Evolutionary conservation across 2,797 vertebrate genomes (phyloP).

Genomic region (Petrocephalus sullivani): DNA sequence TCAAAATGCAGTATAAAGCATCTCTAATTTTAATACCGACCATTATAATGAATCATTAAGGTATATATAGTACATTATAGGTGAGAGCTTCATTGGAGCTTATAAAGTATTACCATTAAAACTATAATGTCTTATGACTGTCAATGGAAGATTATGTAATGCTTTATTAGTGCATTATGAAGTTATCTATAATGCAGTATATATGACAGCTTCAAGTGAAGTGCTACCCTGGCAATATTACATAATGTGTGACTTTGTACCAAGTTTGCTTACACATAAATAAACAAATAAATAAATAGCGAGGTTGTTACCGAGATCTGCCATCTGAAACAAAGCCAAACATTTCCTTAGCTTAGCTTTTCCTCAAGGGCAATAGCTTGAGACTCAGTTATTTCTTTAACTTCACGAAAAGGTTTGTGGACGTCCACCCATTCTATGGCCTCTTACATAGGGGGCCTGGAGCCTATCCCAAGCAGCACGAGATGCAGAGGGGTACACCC

Average conservation of each 20-base stretch:
- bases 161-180: neutral
- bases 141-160: neutral
- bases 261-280: constrained; percentile 20
- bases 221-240: constrained; percentile 18
- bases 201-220: neutral
- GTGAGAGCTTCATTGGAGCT: neutral
- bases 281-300: neutral
- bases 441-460: neutral
- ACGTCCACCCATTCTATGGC: neutral
- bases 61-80: neutral
- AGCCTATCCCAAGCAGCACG: too few relatives aligned
- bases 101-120: neutral
- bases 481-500: neutral
- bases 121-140: neutral
- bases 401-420: neutral
- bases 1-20: neutral
- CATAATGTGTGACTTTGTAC: constrained; percentile 27
- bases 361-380: neutral
- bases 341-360: neutral
- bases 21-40: neutral
- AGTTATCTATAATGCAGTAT: neutral
- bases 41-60: neutral
- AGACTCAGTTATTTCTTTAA: neutral
- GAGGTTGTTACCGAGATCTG: neutral
- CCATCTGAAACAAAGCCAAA: neutral